Conservation (phyloP, 2,888 invertebrate genomes). For the Lithophane leautieri region DNA sequence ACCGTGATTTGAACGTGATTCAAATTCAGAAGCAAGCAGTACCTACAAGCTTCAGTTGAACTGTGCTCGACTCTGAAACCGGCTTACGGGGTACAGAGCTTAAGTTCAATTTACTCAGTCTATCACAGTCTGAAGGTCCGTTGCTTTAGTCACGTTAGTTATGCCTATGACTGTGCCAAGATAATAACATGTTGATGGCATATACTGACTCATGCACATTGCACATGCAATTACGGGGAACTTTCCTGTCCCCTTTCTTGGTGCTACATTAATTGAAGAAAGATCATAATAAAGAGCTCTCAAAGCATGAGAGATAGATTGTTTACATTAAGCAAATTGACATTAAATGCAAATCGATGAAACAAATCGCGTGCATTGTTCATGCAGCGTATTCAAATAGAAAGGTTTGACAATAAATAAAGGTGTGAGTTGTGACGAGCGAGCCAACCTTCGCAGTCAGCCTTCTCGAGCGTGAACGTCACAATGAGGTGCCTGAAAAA, state of each 20-base stretch:
- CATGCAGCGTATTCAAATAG: slow-evolving; percentile 73
- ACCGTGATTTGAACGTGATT: not conserved
- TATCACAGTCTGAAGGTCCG: not conserved
- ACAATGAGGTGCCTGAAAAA: slow-evolving; percentile 87
- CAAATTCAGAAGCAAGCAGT: not conserved
- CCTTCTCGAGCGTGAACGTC: slow-evolving; percentile 77
- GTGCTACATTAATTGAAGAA: not conserved
- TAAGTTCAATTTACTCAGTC: not conserved
- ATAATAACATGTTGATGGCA: not conserved
- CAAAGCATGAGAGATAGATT: not conserved
- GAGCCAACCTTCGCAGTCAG: slow-evolving; percentile 75
- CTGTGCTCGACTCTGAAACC: not conserved
- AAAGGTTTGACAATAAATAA: slow-evolving; percentile 69
- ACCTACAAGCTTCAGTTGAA: not conserved
- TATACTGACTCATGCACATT: slow-evolving; percentile 17
- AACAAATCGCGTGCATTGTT: slow-evolving; percentile 62
- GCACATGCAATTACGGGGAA: not conserved
- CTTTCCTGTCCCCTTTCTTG: not conserved
- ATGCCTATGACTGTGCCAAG: not conserved
- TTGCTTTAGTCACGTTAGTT: not conserved
- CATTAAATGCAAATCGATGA: slow-evolving; percentile 39
- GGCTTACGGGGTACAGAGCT: not conserved
- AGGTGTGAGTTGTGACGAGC: slow-evolving; percentile 76
- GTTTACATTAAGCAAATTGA: slow-evolving; percentile 1
- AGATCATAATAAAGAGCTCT: not conserved